Conservation (phyloP, 2,797 vertebrate species). For the Numenius phaeopus region DNA sequence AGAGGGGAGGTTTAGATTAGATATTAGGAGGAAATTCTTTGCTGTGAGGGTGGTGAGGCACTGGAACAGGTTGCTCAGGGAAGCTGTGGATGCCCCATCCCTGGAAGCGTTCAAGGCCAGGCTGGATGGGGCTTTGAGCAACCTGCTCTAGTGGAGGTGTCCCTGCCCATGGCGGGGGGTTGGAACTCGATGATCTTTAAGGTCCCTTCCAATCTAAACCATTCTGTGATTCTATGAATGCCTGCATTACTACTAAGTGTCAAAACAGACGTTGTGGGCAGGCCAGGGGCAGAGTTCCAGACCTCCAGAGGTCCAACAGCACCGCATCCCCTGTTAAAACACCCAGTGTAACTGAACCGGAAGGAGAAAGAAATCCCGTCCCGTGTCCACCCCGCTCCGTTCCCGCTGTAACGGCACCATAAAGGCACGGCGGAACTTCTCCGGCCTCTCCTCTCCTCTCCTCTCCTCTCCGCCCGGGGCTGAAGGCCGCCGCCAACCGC, state of each 20-base stretch:
- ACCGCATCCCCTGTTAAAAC: not conserved
- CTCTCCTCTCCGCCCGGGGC: not conserved
- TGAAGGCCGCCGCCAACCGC: not conserved
- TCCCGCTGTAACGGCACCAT: not conserved
- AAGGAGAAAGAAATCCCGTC: not conserved
- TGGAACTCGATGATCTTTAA: not conserved
- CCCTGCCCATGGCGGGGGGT: not conserved
- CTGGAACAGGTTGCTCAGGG: not conserved
- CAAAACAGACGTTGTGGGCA: not conserved
- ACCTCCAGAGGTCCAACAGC: too few relatives aligned
- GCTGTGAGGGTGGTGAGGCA: not conserved
- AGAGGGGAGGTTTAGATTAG: not conserved
- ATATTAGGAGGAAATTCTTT: not conserved
- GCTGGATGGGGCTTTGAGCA: not conserved
- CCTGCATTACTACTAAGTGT: too few relatives aligned
- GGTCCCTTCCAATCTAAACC: not conserved
- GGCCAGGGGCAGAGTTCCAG: not conserved
- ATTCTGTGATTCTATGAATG: not conserved
- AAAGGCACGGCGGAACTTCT: not conserved
- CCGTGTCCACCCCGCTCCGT: accelerated
- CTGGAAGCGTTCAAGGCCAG: not conserved
- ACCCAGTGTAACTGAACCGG: accelerated
- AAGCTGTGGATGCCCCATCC: not conserved
- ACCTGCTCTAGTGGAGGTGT: not conserved
- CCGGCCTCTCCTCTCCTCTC: not conserved